Conservation (phyloP, 2,797 vertebrate species). For the Aulostomus chinensis region DNA sequence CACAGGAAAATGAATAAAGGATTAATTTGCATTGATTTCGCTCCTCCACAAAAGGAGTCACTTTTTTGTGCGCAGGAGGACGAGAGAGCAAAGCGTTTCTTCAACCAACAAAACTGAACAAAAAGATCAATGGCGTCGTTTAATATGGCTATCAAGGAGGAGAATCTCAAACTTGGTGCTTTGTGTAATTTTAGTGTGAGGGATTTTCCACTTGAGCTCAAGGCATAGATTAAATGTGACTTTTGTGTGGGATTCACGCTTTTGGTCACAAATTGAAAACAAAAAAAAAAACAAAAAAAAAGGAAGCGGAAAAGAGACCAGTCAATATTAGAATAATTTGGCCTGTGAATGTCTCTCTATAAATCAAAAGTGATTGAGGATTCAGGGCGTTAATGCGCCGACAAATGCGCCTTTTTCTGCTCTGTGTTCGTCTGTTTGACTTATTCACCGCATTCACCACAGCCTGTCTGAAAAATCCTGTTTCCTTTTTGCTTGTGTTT, state of each 20-base stretch:
- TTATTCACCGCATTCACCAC: conserved; percentile 63
- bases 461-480: conserved; percentile 72
- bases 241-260: conserved; percentile 65
- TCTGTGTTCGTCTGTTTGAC: conserved; percentile 65
- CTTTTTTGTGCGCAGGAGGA: conserved; percentile 70
- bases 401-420: conserved; percentile 70
- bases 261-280: conserved; percentile 63
- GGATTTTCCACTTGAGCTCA: conserved; percentile 75
- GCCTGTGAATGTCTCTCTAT: conserved; percentile 66
- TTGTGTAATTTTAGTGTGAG: conserved; percentile 75
- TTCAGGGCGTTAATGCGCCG: conserved; percentile 61
- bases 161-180: conserved; percentile 69
- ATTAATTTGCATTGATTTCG: conserved; percentile 86
- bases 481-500: conserved; percentile 69
- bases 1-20: conserved; percentile 84
- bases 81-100: conserved; percentile 64
- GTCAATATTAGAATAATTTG: conserved; percentile 74
- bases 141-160: conserved; percentile 70
- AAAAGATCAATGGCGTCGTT: conserved; percentile 77
- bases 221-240: conserved; percentile 50
- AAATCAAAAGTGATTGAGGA: conserved; percentile 68
- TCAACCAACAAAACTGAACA: conserved; percentile 69
- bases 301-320: conserved; percentile 64
- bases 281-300: too few species aligned
- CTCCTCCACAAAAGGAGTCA: conserved; percentile 73